Conservation (phyloP, 2,113 vertebrate genomes). For the Manacus vitellinus region DNA sequence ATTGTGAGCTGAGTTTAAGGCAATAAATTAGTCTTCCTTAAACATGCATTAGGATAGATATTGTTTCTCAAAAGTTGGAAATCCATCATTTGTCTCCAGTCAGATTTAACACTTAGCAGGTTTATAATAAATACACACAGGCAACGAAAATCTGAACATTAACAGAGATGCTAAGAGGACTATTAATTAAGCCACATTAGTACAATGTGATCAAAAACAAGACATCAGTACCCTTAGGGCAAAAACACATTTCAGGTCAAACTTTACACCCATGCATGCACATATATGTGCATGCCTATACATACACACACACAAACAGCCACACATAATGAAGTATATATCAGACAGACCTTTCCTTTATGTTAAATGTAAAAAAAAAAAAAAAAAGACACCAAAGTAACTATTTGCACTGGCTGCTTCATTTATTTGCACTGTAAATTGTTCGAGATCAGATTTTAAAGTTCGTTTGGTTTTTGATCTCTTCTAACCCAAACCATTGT, state of each 20-base stretch:
- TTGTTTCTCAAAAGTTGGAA: conserved; percentile 28
- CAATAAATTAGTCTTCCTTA: conserved; percentile 6
- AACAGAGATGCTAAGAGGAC: conserved; percentile 4
- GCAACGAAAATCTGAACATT: conserved; percentile 9
- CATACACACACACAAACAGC: fast-evolving
- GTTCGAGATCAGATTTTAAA: conserved; percentile 50
- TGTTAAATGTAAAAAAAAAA: not conserved
- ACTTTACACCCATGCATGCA: not conserved
- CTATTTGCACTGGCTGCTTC: conserved; percentile 48
- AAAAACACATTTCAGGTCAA: conserved; percentile 59
- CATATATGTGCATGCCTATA: fast-evolving
- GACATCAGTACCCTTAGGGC: conserved; percentile 49
- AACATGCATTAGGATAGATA: not conserved
- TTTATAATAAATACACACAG: not conserved
- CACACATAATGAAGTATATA: not conserved
- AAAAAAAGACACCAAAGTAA: conserved; percentile 11
- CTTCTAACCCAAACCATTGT: conserved; percentile 44
- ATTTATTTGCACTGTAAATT: conserved; percentile 67
- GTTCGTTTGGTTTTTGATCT: not conserved
- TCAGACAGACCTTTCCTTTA: conserved; percentile 52
- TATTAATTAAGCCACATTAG: conserved; percentile 57
- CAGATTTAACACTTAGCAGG: not conserved
- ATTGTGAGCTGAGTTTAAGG: not conserved
- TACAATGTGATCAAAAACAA: conserved; percentile 40
- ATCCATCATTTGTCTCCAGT: not conserved